phyloP scores from a whole-genome alignment of 1,140 invertebrate genomes.

The Drosophila miranda region DNA sequence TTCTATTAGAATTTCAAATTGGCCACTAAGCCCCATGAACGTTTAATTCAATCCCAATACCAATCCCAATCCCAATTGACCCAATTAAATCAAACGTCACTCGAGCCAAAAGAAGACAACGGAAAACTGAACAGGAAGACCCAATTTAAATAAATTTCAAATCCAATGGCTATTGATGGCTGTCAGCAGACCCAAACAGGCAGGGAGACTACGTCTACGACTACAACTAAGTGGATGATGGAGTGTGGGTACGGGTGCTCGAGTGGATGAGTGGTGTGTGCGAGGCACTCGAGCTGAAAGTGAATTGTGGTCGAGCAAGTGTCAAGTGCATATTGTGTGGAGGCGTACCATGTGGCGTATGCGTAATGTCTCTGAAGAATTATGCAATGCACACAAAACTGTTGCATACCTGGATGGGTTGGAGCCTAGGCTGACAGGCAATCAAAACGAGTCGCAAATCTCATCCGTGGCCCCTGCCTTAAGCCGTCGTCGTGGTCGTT shows the following conservation, averaged over 20 bases:
- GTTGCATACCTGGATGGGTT: conserved; percentile 41
- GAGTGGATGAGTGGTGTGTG: conserved; percentile 17
- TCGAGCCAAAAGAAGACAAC: not conserved
- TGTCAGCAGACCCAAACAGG: conserved; percentile 8
- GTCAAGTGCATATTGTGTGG: conserved; percentile 24
- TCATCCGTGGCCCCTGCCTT: conserved; percentile 12
- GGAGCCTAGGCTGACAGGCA: not conserved
- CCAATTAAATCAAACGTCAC: conserved; percentile 56
- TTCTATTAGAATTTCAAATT: conserved; percentile 32
- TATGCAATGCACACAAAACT: conserved; percentile 60
- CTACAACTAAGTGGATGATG: conserved; percentile 38
- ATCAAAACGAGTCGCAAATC: conserved; percentile 40
- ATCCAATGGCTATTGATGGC: conserved; percentile 31
- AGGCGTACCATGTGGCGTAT: too few relatives aligned
- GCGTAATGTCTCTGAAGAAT: conserved; percentile 28
- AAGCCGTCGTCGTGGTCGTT: not conserved
- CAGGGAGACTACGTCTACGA: not conserved
- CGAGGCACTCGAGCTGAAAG: conserved; percentile 2
- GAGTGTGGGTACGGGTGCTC: conserved; percentile 15
- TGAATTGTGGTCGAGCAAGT: conserved; percentile 7
- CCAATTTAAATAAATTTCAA: conserved; percentile 51
- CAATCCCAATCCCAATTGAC: conserved; percentile 29
- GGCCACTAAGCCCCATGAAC: conserved; percentile 7
- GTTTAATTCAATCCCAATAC: conserved; percentile 33
- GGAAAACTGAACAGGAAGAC: conserved; percentile 20